Evolutionary conservation across 2,888 invertebrate genomes (phyloP), one percentile per base, ranked within the genome.

Genomic region (Mamestra brassicae): DNA sequence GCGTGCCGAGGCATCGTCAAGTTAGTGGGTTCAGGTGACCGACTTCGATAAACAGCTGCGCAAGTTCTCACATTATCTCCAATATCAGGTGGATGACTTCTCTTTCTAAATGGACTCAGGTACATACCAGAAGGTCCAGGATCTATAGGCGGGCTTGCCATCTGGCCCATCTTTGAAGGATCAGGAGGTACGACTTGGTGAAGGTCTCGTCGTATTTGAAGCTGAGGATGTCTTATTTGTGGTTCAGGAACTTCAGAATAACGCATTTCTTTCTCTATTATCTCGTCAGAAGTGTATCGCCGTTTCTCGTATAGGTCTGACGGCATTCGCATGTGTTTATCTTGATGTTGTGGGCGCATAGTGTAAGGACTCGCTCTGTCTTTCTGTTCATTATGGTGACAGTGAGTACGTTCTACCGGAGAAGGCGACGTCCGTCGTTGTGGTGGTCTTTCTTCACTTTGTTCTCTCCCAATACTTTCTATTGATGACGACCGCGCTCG

Each of bases 201-300:
- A 58, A 98, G 95, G 90, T 98, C 98, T 90, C 98, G 96, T 68
- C 98, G 97, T 73, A 98, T 98, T 90, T 98, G 98, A 60, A 98
- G 92, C 88, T 97, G 97, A 17, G 97, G 97, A 89, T 96, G 96
- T 88, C 96, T 89, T 36, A 96, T 90, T 88, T 93, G 95, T 77
- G 92, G 95, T 81, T 97, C 95, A 63, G 96, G 94, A 75, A 95
- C 91, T 47, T 97, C 97, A n/a, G 93, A 89, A 76, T 95, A 97
- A 34, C 96, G 94, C 90, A 96, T 94, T 84, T 97, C 96, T 87
- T 95, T 95, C 84, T 96, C 95, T 57, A 96, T 95, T 5, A 96
- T 95, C 91, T 96, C 95, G 63, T 95, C 96, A 4, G 95, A 95
- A 65, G 95, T 96, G 80, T 92, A 96, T 73, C 95, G 92, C 50